Evolutionary conservation across 2,113 vertebrate genomes (phyloP).

Genomic region (Ochotona curzoniae): DNA sequence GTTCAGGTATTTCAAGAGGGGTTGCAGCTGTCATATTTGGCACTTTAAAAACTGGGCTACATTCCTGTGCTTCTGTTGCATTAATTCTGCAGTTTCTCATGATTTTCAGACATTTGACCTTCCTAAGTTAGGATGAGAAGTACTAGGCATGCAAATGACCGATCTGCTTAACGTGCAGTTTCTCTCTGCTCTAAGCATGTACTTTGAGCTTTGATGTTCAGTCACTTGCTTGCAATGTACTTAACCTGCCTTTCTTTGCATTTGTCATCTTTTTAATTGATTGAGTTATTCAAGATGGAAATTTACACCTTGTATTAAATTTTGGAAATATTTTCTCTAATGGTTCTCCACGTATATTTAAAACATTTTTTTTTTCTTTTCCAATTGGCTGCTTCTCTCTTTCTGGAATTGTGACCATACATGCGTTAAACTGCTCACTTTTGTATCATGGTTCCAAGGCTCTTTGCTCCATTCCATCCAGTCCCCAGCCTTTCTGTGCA

Average conservation of each 20-base stretch:
- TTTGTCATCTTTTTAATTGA: not conserved
- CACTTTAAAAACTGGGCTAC: no score
- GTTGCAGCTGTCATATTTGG: no score
- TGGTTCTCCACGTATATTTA: not conserved
- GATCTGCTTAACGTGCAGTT: not conserved
- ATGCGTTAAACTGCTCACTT: not conserved
- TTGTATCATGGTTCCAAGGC: not conserved
- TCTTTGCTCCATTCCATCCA: accelerated
- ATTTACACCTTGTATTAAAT: not conserved
- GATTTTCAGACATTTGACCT: not conserved
- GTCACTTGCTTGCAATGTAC: not conserved
- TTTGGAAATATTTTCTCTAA: not conserved
- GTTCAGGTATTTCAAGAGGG: no score
- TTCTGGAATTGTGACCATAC: not conserved
- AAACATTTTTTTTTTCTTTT: not conserved
- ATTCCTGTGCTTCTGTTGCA: no score
- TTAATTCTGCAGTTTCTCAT: not conserved
- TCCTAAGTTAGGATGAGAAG: not conserved
- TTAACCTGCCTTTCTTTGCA: not conserved
- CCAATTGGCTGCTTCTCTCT: not conserved
- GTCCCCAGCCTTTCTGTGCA: not conserved
- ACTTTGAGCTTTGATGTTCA: not conserved
- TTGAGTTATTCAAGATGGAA: not conserved
- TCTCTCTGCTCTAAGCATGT: not conserved
- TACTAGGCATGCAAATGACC: not conserved